Evolutionary conservation across 2,113 vertebrate species (phyloP).

Genomic region (Thryonomys swinderianus): DNA sequence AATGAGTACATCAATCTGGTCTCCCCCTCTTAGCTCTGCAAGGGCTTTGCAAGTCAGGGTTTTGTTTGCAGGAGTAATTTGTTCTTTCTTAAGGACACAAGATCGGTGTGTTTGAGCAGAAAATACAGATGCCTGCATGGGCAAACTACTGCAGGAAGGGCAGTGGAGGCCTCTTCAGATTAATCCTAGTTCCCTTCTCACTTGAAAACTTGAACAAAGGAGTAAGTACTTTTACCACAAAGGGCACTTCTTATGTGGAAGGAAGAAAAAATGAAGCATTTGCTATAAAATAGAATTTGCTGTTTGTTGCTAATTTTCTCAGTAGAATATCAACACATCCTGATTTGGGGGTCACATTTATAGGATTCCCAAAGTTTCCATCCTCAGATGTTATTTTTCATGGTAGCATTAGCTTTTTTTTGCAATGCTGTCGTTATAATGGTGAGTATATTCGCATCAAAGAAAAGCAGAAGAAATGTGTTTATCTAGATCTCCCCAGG

Average conservation of each 20-base stretch:
- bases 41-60: fast-evolving
- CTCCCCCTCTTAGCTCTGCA: neutral
- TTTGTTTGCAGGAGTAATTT: neutral
- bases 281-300: conserved; percentile 34
- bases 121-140: neutral
- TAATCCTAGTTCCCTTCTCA: neutral
- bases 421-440: neutral
- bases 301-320: neutral
- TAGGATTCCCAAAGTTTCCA: neutral
- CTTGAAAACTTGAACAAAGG: neutral
- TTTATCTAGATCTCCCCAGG: neutral
- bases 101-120: neutral
- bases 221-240: neutral
- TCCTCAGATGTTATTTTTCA: neutral
- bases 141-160: neutral
- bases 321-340: neutral
- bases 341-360: neutral
- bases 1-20: fast-evolving
- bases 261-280: conserved; percentile 31
- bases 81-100: neutral
- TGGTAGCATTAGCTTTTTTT: neutral
- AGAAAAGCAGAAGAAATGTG: neutral
- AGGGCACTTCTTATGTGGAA: neutral
- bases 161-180: neutral
- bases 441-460: neutral